Percentiles rank a stretch among this genome's conserved stretches.
phyloP scores from a whole-genome alignment of 2,113 vertebrate genomes.

The Suncus etruscus region DNA sequence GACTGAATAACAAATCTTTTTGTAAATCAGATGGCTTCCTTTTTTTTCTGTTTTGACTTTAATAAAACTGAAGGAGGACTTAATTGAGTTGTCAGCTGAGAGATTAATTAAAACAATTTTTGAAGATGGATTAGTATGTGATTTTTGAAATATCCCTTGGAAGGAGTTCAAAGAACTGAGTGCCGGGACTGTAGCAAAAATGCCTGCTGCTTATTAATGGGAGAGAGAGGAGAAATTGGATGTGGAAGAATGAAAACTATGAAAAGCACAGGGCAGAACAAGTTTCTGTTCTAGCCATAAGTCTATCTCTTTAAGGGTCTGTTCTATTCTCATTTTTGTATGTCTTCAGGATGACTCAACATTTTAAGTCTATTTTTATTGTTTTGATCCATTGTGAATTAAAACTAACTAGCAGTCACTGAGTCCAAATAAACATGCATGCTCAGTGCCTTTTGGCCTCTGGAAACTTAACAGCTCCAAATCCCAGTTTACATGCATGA shows the following conservation, averaged over 20 bases:
- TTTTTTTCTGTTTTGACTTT: conserved; percentile 17
- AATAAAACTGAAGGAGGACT: conserved; percentile 51
- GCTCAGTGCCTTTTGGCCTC: neutral
- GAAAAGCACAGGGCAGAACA: neutral
- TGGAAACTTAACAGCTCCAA: conserved; percentile 31
- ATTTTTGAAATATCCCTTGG: conserved; percentile 42
- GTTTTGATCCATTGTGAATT: neutral
- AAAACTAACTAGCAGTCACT: conserved; percentile 17
- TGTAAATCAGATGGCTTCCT: neutral
- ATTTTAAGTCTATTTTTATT: conserved; percentile 4
- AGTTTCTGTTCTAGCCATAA: neutral
- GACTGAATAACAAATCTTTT: conserved; percentile 34
- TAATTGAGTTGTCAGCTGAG: conserved; percentile 43
- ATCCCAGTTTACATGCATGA: neutral
- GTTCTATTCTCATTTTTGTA: neutral
- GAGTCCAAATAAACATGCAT: conserved; percentile 4
- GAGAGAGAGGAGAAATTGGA: neutral
- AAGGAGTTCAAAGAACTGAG: conserved; percentile 38
- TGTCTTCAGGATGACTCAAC: neutral
- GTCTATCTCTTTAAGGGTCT: neutral
- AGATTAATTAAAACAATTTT: conserved; percentile 65
- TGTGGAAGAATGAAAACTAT: neutral
- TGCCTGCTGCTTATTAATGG: neutral
- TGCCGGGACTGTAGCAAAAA: neutral
- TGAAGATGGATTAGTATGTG: conserved; percentile 43